phyloP scores from a whole-genome alignment of 2,113 vertebrate species.

The Symphodus melops region DNA sequence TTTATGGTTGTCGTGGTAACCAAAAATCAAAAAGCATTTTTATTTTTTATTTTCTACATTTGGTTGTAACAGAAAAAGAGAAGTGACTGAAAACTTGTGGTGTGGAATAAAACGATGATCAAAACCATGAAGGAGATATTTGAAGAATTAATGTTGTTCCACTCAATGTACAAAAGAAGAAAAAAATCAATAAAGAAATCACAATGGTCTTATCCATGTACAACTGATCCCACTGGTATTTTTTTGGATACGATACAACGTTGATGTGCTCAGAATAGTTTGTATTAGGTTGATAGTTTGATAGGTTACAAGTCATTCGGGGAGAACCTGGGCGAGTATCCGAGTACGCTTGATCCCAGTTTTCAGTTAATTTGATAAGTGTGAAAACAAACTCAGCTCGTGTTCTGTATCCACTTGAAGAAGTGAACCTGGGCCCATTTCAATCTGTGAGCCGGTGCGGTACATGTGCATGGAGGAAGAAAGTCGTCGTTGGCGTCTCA shows the following conservation, averaged over 20 bases:
- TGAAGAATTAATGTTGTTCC: constrained; percentile 80
- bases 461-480: too few relatives aligned
- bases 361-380: too few relatives aligned
- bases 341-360: too few relatives aligned
- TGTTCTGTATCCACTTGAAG: too few relatives aligned
- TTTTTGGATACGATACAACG: not conserved
- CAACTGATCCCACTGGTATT: constrained; percentile 22
- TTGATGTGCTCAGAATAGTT: too few relatives aligned
- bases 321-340: too few relatives aligned
- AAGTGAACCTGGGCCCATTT: too few relatives aligned
- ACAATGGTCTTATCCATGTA: constrained; percentile 78
- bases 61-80: constrained; percentile 67
- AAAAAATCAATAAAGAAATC: constrained; percentile 79
- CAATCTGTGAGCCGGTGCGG: too few relatives aligned
- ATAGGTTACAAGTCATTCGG: too few relatives aligned
- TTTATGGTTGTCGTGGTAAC: constrained; percentile 45
- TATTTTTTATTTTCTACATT: constrained; percentile 63
- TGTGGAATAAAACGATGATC: constrained; percentile 77
- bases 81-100: constrained; percentile 72
- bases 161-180: constrained; percentile 77
- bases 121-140: constrained; percentile 72
- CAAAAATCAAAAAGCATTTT: constrained; percentile 57
- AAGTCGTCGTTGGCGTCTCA: too few relatives aligned
- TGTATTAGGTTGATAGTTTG: too few relatives aligned
- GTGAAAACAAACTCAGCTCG: too few relatives aligned